Conservation (phyloP, 1,140 invertebrate species). For the Octopus sinensis region DNA sequence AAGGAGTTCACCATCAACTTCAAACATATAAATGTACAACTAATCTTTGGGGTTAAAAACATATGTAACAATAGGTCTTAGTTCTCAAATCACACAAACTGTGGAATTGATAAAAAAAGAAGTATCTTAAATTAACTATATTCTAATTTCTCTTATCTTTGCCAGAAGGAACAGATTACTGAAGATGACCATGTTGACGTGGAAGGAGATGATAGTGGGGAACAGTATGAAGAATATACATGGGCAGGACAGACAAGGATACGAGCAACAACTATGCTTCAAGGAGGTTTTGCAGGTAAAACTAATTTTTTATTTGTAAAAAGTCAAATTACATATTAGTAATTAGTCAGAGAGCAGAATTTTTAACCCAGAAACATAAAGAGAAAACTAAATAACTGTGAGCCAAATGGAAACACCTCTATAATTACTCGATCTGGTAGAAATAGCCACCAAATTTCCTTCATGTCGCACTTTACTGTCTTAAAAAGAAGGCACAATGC, state of each 20-base stretch:
- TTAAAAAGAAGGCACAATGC: too few species aligned
- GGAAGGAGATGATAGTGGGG: constrained; percentile 54
- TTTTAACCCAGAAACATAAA: too few species aligned
- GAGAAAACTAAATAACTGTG: not conserved
- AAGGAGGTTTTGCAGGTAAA: constrained; percentile 69
- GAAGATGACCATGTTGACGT: constrained; percentile 50
- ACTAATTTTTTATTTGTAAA: not conserved
- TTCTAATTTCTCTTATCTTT: not conserved
- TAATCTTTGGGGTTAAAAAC: too few species aligned
- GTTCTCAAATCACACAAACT: too few species aligned
- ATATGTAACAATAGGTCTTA: too few species aligned
- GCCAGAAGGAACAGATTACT: constrained; percentile 24
- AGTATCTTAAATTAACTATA: too few species aligned
- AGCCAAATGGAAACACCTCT: constrained; percentile 23
- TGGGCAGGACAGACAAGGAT: constrained; percentile 77
- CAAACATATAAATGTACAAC: too few species aligned
- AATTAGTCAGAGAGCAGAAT: too few species aligned
- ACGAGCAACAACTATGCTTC: constrained; percentile 67
- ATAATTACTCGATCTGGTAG: not conserved
- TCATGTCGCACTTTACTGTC: too few species aligned
- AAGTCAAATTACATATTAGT: not conserved
- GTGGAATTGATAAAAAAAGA: too few species aligned
- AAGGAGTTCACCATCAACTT: too few species aligned
- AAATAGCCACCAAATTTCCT: too few species aligned
- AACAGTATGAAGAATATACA: constrained; percentile 77